Conservation (phyloP, 2,888 invertebrate species). For the Leptothorax acervorum region DNA sequence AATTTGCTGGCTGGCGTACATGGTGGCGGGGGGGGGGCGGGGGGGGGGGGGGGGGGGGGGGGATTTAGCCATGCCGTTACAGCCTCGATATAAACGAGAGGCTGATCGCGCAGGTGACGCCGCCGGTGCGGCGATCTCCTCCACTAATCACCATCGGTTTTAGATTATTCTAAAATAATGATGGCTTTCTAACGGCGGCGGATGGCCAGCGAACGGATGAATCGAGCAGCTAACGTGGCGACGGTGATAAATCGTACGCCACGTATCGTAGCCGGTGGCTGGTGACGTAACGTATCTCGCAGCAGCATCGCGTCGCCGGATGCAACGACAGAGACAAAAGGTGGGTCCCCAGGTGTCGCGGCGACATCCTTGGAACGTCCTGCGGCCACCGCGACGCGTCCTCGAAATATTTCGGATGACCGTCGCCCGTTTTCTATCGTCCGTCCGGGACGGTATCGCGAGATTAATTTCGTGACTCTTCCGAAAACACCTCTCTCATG, state of each 20-base stretch:
- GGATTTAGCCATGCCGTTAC: constrained; percentile 32
- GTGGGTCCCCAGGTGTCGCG: constrained; percentile 75
- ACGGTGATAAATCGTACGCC: constrained; percentile 79
- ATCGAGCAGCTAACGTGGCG: constrained; percentile 53
- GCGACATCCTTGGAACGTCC: constrained; percentile 75
- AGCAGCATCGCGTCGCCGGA: constrained; percentile 57
- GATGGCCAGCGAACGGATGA: constrained; percentile 60
- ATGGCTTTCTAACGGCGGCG: constrained; percentile 78
- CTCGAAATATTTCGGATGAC: constrained; percentile 61
- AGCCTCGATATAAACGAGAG: constrained; percentile 77
- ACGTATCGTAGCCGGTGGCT: constrained; percentile 35
- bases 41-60: background rate
- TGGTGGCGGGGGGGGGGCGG: background rate
- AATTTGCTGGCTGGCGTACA: constrained; percentile 51
- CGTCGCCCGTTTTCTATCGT: constrained; percentile 32
- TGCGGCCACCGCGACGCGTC: constrained; percentile 54
- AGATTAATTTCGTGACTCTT: constrained; percentile 38
- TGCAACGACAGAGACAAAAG: constrained; percentile 71
- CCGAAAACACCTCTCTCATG: constrained; percentile 1
- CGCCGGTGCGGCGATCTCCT: constrained; percentile 68
- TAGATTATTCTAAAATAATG: constrained; percentile 86
- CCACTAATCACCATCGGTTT: constrained; percentile 86
- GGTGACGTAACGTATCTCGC: constrained; percentile 58
- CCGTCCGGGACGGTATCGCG: constrained; percentile 57
- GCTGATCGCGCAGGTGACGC: constrained; percentile 83